phyloP scores from a whole-genome alignment of 1,140 invertebrate genomes.

The Brachionus plicatilis region DNA sequence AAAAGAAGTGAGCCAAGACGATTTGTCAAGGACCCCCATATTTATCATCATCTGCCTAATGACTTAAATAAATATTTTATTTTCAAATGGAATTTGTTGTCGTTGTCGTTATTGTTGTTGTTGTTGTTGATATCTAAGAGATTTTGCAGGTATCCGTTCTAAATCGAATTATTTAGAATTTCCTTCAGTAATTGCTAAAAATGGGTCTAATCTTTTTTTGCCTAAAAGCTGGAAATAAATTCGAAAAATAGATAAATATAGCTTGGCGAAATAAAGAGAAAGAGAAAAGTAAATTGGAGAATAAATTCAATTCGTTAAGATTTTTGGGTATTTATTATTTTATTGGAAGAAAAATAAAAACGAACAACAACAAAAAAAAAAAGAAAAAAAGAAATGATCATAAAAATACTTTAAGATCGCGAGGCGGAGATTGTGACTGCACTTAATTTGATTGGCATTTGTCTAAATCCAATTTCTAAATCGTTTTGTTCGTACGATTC shows the following conservation, averaged over 20 bases:
- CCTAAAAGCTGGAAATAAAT: conserved; percentile 10
- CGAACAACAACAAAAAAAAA: no score
- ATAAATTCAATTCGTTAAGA: conserved; percentile 25
- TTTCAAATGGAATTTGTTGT: conserved; percentile 14
- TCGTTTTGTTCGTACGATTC: not conserved
- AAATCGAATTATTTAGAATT: not conserved
- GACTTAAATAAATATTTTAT: conserved; percentile 34
- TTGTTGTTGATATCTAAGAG: not conserved
- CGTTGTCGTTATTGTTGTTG: not conserved
- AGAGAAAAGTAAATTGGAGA: not conserved
- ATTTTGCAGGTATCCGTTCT: conserved; percentile 6
- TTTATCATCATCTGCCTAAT: conserved; percentile 37
- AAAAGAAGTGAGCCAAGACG: conserved; percentile 9
- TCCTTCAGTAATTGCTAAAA: not conserved
- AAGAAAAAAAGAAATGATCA: conserved; percentile 32
- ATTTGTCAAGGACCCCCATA: conserved; percentile 15
- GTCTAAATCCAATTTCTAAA: not conserved
- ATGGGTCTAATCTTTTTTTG: not conserved
- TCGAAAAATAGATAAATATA: conserved; percentile 18
- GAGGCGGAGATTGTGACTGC: not conserved
- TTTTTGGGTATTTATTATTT: not conserved
- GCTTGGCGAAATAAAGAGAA: not conserved
- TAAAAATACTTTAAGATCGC: conserved; percentile 21
- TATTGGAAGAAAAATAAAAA: not conserved
- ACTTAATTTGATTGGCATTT: not conserved